phyloP scores from a whole-genome alignment of 2,888 invertebrate species.

The Petrolisthes cinctipes region DNA sequence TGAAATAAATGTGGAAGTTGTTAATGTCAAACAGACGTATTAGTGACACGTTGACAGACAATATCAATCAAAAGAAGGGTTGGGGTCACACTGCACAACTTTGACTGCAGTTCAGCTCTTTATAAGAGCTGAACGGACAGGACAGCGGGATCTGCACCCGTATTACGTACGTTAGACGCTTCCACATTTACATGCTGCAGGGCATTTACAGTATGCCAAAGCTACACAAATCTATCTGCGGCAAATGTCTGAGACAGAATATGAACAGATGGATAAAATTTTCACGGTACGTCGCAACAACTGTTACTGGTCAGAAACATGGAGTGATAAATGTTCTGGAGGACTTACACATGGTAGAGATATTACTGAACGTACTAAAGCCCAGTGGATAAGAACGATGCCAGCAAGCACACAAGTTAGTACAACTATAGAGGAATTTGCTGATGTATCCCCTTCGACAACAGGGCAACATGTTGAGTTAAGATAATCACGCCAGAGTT shows the following conservation, averaged over 20 bases:
- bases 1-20: slow-evolving; percentile 6
- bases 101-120: slow-evolving; percentile 29
- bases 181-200: slow-evolving; percentile 37
- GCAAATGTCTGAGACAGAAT: slow-evolving; percentile 25
- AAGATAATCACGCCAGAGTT: slow-evolving; percentile 9
- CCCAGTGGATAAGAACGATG: background rate
- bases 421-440: slow-evolving; percentile 4
- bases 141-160: slow-evolving; percentile 15
- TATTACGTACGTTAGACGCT: slow-evolving; percentile 7
- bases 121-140: slow-evolving; percentile 27
- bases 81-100: slow-evolving; percentile 25
- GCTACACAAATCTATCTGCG: slow-evolving; percentile 28
- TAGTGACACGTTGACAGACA: background rate
- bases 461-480: slow-evolving; percentile 17
- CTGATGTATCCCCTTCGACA: background rate
- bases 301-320: slow-evolving; percentile 21
- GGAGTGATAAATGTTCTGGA: slow-evolving; percentile 27
- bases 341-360: slow-evolving; percentile 32
- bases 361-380: slow-evolving; percentile 18
- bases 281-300: slow-evolving; percentile 31
- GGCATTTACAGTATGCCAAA: slow-evolving; percentile 29
- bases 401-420: slow-evolving; percentile 3
- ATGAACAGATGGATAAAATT: slow-evolving; percentile 11
- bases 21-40: slow-evolving; percentile 1
- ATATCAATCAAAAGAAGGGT: background rate